Evolutionary conservation across 2,888 invertebrate species (phyloP).

Genomic region (Cheilosia vernalis): DNA sequence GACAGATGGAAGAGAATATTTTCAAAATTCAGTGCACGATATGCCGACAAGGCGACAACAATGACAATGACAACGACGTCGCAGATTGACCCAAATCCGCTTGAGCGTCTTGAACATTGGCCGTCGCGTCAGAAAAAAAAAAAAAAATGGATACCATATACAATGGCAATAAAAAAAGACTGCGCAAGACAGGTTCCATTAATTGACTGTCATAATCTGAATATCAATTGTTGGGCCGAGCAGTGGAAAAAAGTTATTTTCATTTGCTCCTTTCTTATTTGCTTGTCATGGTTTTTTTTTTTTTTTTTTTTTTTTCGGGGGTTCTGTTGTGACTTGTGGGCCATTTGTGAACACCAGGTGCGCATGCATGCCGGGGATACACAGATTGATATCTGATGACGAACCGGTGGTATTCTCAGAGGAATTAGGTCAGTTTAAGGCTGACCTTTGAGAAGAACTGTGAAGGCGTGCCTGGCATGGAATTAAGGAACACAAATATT

Average conservation of each 20-base stretch:
- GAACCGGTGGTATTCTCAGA: slow-evolving; percentile 37
- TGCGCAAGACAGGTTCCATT: slow-evolving; percentile 65
- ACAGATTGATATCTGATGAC: slow-evolving; percentile 47
- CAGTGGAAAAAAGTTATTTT: not conserved
- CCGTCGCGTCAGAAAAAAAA: slow-evolving; percentile 6
- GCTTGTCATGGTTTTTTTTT: not conserved
- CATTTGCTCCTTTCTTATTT: slow-evolving; percentile 11
- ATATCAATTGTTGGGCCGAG: slow-evolving; percentile 28
- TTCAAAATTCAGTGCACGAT: slow-evolving; percentile 41
- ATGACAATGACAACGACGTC: slow-evolving; percentile 1
- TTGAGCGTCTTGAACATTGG: slow-evolving; percentile 36
- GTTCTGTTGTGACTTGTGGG: slow-evolving; percentile 22
- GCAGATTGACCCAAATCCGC: slow-evolving; percentile 56
- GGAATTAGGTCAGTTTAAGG: slow-evolving; percentile 57
- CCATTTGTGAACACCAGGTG: slow-evolving; percentile 61
- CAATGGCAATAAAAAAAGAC: slow-evolving; percentile 55
- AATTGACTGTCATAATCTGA: slow-evolving; percentile 72
- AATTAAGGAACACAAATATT: slow-evolving; percentile 40
- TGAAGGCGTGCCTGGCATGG: slow-evolving; percentile 50
- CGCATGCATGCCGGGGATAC: slow-evolving; percentile 27
- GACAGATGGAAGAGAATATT: slow-evolving; percentile 39
- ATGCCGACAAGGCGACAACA: not conserved
- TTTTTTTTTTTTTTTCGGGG: slow-evolving; percentile 12
- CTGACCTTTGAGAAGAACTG: slow-evolving; percentile 57
- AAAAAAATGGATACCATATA: slow-evolving; percentile 19